phyloP scores from a whole-genome alignment of 2,888 invertebrate genomes.

The Ecliptopera silaceata region DNA sequence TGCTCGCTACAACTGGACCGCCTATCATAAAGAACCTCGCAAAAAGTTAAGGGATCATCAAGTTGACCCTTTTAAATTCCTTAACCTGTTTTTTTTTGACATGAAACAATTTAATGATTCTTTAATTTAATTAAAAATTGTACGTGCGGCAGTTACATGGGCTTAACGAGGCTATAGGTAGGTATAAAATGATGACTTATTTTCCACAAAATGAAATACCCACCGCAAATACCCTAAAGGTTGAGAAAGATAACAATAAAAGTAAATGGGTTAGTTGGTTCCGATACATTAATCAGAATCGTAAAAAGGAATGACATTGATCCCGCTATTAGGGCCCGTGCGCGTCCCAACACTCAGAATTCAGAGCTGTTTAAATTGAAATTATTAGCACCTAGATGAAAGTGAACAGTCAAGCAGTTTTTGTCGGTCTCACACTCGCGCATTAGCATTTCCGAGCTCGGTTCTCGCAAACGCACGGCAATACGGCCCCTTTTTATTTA shows the following conservation, averaged over 20 bases:
- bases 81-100: background rate
- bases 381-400: conserved; percentile 59
- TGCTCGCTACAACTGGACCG: background rate
- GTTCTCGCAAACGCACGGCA: conserved; percentile 53
- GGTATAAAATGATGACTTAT: conserved; percentile 29
- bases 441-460: conserved; percentile 59
- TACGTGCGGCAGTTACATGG: background rate
- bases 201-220: conserved; percentile 33
- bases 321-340: conserved; percentile 35
- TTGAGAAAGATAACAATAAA: conserved; percentile 38
- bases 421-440: conserved; percentile 59
- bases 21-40: background rate
- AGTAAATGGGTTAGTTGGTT: conserved; percentile 42
- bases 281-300: conserved; percentile 42
- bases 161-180: conserved; percentile 7
- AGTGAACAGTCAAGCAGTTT: conserved; percentile 58
- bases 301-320: conserved; percentile 42
- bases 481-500: conserved; percentile 63
- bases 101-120: background rate
- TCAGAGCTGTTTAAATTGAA: conserved; percentile 48
- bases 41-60: background rate
- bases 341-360: conserved; percentile 39
- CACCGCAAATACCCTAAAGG: conserved; percentile 34
- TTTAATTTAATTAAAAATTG: background rate
- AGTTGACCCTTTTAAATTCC: background rate